Conservation (phyloP, 2,888 invertebrate species). For the Drosophila anomalipes region DNA sequence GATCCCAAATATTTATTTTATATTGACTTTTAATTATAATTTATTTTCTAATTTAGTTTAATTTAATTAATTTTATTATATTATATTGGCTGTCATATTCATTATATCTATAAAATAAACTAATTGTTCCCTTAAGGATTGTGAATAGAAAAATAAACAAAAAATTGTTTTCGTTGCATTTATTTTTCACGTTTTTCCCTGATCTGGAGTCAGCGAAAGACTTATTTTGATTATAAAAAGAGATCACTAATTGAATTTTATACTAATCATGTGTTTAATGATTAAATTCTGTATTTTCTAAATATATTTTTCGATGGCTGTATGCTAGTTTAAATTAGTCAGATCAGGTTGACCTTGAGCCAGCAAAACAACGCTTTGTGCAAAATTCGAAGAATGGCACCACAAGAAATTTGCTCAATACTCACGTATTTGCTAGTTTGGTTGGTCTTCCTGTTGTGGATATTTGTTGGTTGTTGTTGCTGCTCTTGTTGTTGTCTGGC, state of each 20-base stretch:
- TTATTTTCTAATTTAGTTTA: no score
- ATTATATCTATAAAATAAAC: rapidly evolving
- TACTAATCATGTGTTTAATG: background rate
- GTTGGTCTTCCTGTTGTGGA: slow-evolving; percentile 14
- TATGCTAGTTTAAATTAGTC: background rate
- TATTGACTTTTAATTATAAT: background rate
- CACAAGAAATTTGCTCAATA: slow-evolving; percentile 56
- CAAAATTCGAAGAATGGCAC: slow-evolving; percentile 15
- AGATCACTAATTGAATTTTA: no score
- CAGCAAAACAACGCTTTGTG: background rate
- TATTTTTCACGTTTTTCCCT: background rate
- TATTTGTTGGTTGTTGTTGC: slow-evolving; percentile 5
- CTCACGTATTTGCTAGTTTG: slow-evolving; percentile 59
- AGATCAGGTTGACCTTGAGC: background rate
- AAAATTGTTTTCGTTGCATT: background rate
- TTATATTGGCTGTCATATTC: background rate
- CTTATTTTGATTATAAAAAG: background rate
- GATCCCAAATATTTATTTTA: background rate
- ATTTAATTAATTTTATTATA: background rate
- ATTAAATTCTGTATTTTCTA: background rate
- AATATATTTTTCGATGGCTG: background rate
- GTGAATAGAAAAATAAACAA: background rate
- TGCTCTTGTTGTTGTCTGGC: slow-evolving; percentile 50
- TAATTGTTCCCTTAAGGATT: background rate
- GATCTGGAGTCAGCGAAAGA: background rate